These are phyloP conservation scores for Thunnus albacares DNA, from an alignment of 2,797 vertebrate genomes.

Conservation along the genomic window DNA sequence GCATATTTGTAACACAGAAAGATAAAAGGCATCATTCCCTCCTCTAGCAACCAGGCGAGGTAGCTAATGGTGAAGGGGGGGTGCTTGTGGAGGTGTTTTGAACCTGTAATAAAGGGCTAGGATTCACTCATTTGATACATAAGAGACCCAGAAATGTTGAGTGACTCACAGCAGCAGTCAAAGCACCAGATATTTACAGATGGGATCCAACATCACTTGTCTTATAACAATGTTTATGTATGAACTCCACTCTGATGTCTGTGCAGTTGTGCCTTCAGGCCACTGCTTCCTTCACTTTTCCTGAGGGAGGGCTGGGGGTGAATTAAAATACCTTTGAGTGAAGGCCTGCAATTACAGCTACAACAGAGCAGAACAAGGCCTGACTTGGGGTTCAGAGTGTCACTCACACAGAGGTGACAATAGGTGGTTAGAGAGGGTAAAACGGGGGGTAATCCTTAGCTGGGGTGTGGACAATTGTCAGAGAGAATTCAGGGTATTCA, in stretches of 20 bases:
- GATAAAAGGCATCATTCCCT: slow-evolving; percentile 37
- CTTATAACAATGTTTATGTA: background rate
- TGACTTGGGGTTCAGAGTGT: slow-evolving; percentile 61
- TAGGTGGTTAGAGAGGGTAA: slow-evolving; percentile 41
- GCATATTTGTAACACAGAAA: slow-evolving; percentile 11
- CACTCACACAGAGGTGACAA: slow-evolving; percentile 72
- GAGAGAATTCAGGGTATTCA: slow-evolving; percentile 61
- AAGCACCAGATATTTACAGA: background rate
- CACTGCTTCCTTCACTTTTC: slow-evolving; percentile 33
- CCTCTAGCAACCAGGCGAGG: slow-evolving; percentile 31
- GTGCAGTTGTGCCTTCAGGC: background rate
- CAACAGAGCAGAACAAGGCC: slow-evolving; percentile 41
- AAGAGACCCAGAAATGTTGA: slow-evolving; percentile 32
- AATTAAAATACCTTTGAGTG: slow-evolving; percentile 61
- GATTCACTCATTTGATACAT: slow-evolving; percentile 40
- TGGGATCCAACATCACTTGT: background rate
- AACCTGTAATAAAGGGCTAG: slow-evolving; percentile 24
- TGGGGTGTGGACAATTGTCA: slow-evolving; percentile 55
- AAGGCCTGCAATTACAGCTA: slow-evolving; percentile 23
- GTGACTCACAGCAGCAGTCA: slow-evolving; percentile 21
- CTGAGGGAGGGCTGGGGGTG: slow-evolving; percentile 39
- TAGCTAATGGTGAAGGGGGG: slow-evolving; percentile 37
- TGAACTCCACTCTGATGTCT: slow-evolving; percentile 16
- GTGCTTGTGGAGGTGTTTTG: slow-evolving; percentile 11
- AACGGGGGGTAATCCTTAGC: slow-evolving; percentile 54